phyloP scores from a whole-genome alignment of 37 sponge, comb jelly and placozoan genomes.

The Theonella swinhoei region DNA sequence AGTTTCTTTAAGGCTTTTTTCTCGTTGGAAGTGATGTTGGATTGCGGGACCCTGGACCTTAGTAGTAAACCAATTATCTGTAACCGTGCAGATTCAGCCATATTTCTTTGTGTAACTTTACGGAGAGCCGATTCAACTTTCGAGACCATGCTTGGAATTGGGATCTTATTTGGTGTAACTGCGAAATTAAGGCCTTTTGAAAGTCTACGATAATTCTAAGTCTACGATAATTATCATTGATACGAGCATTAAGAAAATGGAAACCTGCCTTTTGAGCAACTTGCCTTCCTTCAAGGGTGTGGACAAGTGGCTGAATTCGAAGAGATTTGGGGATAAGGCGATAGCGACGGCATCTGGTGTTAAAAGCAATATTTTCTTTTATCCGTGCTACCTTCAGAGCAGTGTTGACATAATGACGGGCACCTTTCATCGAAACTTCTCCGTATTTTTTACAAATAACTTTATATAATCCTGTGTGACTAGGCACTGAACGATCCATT shows the following conservation, averaged over 20 bases:
- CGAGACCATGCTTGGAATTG: slow-evolving; percentile 2
- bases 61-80: neutral
- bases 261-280: neutral
- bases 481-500: neutral
- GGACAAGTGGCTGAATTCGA: neutral
- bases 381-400: neutral
- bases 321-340: neutral
- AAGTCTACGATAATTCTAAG: neutral
- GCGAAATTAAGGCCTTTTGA: slow-evolving; percentile 36
- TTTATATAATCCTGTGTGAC: neutral
- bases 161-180: slow-evolving; percentile 5
- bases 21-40: neutral
- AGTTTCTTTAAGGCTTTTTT: slow-evolving; percentile 15
- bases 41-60: neutral
- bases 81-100: neutral
- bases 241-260: slow-evolving; percentile 7
- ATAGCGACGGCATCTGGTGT: slow-evolving; percentile 16
- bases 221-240: neutral
- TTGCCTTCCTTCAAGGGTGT: neutral
- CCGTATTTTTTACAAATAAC: slow-evolving; percentile 5
- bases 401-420: slow-evolving; percentile 8
- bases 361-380: slow-evolving; percentile 10
- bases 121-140: slow-evolving; percentile 1
- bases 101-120: neutral
- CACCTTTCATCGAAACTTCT: neutral